phyloP scores from a whole-genome alignment of 1,140 invertebrate species.

The Aleiodes sp. region DNA sequence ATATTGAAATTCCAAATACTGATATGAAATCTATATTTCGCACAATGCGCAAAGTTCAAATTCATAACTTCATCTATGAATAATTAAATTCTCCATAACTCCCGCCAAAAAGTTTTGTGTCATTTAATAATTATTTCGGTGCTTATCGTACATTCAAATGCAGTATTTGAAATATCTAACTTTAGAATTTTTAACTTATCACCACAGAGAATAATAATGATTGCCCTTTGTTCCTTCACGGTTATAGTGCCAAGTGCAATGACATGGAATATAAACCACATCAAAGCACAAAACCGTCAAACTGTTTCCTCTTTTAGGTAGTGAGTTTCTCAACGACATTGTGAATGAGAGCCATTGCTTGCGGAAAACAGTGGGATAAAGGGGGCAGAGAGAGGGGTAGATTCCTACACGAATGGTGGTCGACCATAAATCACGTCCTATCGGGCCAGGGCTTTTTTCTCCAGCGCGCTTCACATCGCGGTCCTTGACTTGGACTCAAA shows the following conservation, averaged over 20 bases:
- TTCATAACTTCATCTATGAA: too few relatives aligned
- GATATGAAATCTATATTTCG: too few relatives aligned
- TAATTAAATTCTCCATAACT: too few relatives aligned
- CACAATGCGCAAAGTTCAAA: too few relatives aligned
- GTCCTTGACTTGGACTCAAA: slow-evolving; percentile 26
- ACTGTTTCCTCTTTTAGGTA: background rate
- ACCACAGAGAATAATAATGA: too few relatives aligned
- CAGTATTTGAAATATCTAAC: too few relatives aligned
- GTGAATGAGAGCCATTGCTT: background rate
- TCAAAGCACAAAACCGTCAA: slow-evolving; percentile 21
- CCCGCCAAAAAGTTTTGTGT: too few relatives aligned
- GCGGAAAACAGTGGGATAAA: too few relatives aligned
- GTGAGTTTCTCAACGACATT: background rate
- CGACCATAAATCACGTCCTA: slow-evolving; percentile 35
- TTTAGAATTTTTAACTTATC: too few relatives aligned
- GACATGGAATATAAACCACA: slow-evolving; percentile 10
- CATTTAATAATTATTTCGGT: too few relatives aligned
- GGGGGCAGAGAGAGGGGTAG: background rate
- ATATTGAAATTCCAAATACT: too few relatives aligned
- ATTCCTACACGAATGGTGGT: slow-evolving; percentile 27
- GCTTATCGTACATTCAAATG: too few relatives aligned
- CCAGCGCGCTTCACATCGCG: slow-evolving; percentile 15
- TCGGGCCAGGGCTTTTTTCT: slow-evolving; percentile 23
- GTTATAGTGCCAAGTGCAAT: background rate
- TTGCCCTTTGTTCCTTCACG: background rate